phyloP scores from a whole-genome alignment of 92 coral and sea anemone species.

The Diadumene lineata region DNA sequence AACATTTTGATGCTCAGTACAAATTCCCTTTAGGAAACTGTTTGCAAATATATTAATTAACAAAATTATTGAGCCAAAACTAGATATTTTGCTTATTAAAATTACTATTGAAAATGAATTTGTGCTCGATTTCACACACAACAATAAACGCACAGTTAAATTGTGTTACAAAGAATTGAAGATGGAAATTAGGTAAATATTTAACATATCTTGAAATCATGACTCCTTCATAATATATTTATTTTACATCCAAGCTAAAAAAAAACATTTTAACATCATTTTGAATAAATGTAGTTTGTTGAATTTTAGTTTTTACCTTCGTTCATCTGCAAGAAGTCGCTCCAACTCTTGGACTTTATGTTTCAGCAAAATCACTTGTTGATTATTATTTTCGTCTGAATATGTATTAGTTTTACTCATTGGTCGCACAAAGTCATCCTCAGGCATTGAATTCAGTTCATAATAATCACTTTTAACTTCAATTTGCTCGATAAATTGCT shows the following conservation, averaged over 20 bases:
- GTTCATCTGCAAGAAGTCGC: constrained; percentile 71
- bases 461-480: constrained; percentile 70
- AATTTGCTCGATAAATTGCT: constrained; percentile 77
- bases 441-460: constrained; percentile 50
- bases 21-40: too few relatives aligned
- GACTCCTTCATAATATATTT: not conserved
- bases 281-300: not conserved
- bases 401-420: constrained; percentile 1
- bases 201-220: not conserved
- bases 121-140: not conserved
- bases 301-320: constrained; percentile 55
- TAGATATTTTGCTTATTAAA: not conserved
- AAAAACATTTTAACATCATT: not conserved
- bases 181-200: constrained; percentile 1
- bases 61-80: too few relatives aligned
- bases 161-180: not conserved
- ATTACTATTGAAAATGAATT: too few relatives aligned
- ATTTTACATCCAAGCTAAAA: not conserved
- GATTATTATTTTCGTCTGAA: constrained; percentile 50
- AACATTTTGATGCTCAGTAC: too few relatives aligned
- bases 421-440: constrained; percentile 45
- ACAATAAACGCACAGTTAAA: not conserved
- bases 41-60: not conserved
- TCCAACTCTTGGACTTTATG: constrained; percentile 77
- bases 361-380: constrained; percentile 58